Evolutionary conservation across 2,797 vertebrate species (phyloP), one percentile per base, ranked within the genome.

Genomic region (Scolopax bukidnonensis): DNA sequence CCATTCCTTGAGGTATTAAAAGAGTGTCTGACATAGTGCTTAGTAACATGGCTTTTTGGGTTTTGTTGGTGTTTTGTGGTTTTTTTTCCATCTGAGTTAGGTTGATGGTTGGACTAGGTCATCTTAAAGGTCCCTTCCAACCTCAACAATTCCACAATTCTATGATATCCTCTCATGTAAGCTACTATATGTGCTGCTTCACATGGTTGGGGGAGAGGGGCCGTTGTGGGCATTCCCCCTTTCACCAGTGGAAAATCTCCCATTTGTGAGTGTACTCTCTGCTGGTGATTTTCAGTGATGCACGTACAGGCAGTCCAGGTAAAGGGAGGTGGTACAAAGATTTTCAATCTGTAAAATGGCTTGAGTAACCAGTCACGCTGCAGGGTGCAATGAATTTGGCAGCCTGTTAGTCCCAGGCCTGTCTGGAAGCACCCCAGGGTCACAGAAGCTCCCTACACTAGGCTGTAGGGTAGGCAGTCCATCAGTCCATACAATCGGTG

Each of bases 251-350:
- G 68, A 59, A 94, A 80, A 51, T 43, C 47, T 56, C 27, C 51
- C 3, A 4, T 53, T 90, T 70, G 40, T 48, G 36, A 38, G 45
- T 33, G 20, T 45, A 9, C 10, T 56, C 10, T 78, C 14, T 0
- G 0, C 32, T 84, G 61, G 27, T 0, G 13, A 0, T 68, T 67
- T 40, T 59, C 10, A 8, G 23, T 17, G 41, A 73, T 24, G 10
- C 19, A 2, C 2, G 0, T 25, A 6, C 6, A 51, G 36, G 9
- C 38, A 21, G n/a, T 12, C 15, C 19, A 76, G 54, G 30, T 25
- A 48, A 50, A 47, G 45, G 21, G 32, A 78, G n/a, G 36, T 10
- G 28, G 14, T 0, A 0, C 28, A 4, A 40, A 75, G 33, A 36
- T 54, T 75, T 86, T 69, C 45, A 65, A 69, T 24, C 11, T 76